Conservation (phyloP, 2,113 vertebrate genomes). For the Monopterus albus region DNA sequence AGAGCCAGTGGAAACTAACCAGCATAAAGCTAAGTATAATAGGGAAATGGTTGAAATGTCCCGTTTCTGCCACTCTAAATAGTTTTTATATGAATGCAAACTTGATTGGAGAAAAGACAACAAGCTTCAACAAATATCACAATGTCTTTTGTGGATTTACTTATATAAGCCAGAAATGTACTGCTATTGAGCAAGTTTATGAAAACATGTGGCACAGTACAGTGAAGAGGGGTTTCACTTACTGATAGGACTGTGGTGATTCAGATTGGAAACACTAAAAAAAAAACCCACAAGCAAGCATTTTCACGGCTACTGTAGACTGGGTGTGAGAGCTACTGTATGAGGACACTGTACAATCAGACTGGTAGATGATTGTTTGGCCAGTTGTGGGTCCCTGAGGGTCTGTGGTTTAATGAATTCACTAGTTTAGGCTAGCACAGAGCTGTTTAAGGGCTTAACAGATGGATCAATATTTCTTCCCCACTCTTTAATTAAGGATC, state of each 20-base stretch:
- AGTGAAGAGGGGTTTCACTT: neutral
- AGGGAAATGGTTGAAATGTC: neutral
- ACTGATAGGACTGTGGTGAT: neutral
- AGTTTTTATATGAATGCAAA: neutral
- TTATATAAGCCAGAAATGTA: too few species aligned
- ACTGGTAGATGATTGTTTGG: slow-evolving; percentile 60
- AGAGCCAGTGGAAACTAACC: neutral
- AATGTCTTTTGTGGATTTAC: neutral
- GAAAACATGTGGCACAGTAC: too few species aligned
- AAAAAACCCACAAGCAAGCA: neutral
- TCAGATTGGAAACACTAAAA: neutral
- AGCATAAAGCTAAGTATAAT: neutral
- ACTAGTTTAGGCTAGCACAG: slow-evolving; percentile 41
- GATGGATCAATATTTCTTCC: slow-evolving; percentile 61
- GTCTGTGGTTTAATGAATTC: slow-evolving; percentile 59
- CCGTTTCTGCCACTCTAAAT: neutral
- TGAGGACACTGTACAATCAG: slow-evolving; percentile 32
- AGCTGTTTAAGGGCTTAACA: slow-evolving; percentile 68
- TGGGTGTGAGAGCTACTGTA: slow-evolving; percentile 18
- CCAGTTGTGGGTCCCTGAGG: slow-evolving; percentile 44
- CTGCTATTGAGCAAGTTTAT: too few species aligned
- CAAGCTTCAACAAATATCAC: neutral
- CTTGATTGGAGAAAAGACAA: neutral
- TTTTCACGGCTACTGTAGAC: neutral
- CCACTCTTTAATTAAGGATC: slow-evolving; percentile 62